Conservation (phyloP, 2,888 invertebrate species). For the Neelides folsomi region DNA sequence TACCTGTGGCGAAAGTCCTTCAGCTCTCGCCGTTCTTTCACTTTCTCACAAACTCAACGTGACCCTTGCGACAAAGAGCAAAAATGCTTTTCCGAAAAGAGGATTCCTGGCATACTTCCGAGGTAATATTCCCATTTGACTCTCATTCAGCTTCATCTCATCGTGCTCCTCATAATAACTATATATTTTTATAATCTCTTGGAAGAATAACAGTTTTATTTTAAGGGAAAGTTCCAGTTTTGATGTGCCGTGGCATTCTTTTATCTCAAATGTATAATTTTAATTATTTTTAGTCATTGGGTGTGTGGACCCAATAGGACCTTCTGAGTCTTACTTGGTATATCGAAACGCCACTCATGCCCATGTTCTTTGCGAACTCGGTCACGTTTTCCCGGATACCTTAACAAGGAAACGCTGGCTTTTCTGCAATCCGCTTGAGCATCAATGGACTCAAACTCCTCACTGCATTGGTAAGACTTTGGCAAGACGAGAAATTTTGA, state of each 20-base stretch:
- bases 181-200: background rate
- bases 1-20: conserved; percentile 32
- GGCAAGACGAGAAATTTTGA: background rate
- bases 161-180: background rate
- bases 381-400: conserved; percentile 28
- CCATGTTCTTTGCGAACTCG: conserved; percentile 27
- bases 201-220: background rate
- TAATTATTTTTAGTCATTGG: conserved; percentile 25
- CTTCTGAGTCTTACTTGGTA: conserved; percentile 26
- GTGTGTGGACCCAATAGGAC: conserved; percentile 22
- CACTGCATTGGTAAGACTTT: conserved; percentile 21
- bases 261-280: background rate
- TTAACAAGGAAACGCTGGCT: conserved; percentile 27
- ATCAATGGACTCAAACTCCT: conserved; percentile 21
- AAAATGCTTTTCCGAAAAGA: conserved; percentile 31
- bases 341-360: conserved; percentile 31
- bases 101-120: conserved; percentile 32
- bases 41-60: conserved; percentile 26
- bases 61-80: conserved; percentile 24
- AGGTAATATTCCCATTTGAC: conserved; percentile 13
- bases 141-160: background rate
- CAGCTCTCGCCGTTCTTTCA: conserved; percentile 30
- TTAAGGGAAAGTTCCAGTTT: background rate
- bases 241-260: background rate
- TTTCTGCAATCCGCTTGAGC: conserved; percentile 27